Conservation (phyloP, 2,797 vertebrate species). For the Avahi laniger region DNA sequence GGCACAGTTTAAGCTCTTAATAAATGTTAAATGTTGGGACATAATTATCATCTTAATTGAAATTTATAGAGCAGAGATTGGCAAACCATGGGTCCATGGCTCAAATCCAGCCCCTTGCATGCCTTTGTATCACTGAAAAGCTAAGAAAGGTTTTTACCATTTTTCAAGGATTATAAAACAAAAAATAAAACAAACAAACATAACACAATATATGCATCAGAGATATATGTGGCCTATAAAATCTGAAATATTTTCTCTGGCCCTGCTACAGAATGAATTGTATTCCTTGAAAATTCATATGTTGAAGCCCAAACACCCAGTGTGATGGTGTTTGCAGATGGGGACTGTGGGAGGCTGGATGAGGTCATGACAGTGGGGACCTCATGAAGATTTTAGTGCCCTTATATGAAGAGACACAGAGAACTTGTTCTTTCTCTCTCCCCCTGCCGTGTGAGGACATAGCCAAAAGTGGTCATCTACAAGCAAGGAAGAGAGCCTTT, state of each 20-base stretch:
- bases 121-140: background rate
- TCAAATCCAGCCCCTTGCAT: background rate
- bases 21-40: background rate
- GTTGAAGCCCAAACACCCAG: background rate
- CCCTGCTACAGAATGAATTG: background rate
- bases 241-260: background rate
- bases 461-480: background rate
- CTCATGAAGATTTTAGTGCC: background rate
- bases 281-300: background rate
- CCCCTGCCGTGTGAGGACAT: background rate
- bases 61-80: background rate
- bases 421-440: background rate
- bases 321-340: background rate
- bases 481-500: background rate
- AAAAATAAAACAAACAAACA: background rate
- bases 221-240: background rate
- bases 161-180: background rate
- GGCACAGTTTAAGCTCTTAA: background rate
- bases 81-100: background rate
- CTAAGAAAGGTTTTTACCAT: background rate
- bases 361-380: no score
- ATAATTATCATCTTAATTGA: background rate
- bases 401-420: background rate
- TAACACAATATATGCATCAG: background rate
- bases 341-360: background rate